Evolutionary conservation across 2,888 invertebrate species (phyloP).

Genomic region (Dorcus parallelipipedus): DNA sequence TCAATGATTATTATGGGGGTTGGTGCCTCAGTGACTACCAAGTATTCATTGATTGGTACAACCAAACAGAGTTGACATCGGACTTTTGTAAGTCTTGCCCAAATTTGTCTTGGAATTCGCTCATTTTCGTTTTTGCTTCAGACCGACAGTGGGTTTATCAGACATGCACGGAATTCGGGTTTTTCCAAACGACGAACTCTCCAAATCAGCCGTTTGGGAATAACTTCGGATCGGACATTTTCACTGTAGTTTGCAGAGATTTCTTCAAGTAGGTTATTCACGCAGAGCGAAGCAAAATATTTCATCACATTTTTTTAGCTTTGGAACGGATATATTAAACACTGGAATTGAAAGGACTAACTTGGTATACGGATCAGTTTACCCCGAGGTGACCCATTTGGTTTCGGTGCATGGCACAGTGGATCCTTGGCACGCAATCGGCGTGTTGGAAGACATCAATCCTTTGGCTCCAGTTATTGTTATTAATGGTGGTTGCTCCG

Average conservation of each 20-base stretch:
- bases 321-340: constrained; percentile 3
- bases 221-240: constrained; percentile 7
- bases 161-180: constrained; percentile 23
- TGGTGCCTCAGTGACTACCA: constrained; percentile 17
- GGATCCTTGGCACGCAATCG: constrained; percentile 59
- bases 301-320: background rate
- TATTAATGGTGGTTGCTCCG: constrained; percentile 7
- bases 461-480: constrained; percentile 29
- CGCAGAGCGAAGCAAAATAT: too few species aligned
- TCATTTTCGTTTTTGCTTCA: background rate
- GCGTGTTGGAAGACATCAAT: constrained; percentile 48
- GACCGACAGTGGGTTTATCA: constrained; percentile 23
- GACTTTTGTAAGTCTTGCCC: constrained; percentile 5
- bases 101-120: too few species aligned
- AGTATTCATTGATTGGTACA: constrained; percentile 11
- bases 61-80: background rate
- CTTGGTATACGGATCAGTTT: constrained; percentile 14
- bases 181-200: constrained; percentile 18
- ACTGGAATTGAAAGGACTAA: constrained; percentile 17
- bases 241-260: constrained; percentile 15
- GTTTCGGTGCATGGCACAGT: constrained; percentile 59
- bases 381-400: constrained; percentile 47
- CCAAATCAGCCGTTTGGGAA: constrained; percentile 14
- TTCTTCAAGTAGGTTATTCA: constrained; percentile 12
- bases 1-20: constrained; percentile 4